Evolutionary conservation across 37 sponge, comb jelly and placozoan species (phyloP).

Genomic region (Halisarca cf. caerulea): DNA sequence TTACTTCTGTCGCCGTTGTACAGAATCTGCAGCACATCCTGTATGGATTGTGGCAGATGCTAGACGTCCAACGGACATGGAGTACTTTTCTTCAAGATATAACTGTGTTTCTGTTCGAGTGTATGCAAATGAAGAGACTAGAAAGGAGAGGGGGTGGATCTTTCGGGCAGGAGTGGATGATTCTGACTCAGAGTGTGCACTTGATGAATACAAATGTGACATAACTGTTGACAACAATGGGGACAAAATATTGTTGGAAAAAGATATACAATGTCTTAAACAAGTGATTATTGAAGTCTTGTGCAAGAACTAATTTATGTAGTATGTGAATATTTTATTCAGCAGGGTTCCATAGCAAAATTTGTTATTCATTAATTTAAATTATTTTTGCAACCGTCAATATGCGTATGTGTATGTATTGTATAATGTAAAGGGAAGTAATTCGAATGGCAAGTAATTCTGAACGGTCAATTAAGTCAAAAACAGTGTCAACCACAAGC

Average conservation of each 20-base stretch:
- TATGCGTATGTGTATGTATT: no score
- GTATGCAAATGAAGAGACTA: conserved; percentile 57
- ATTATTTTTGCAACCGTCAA: no score
- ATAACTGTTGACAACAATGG: conserved; percentile 68
- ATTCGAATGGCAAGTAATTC: no score
- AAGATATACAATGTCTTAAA: not conserved
- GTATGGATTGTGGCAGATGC: conserved; percentile 90
- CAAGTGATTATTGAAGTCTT: no score
- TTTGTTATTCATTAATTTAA: no score
- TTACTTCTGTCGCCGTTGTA: conserved; percentile 87
- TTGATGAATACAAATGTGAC: conserved; percentile 75
- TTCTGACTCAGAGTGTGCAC: conserved; percentile 87
- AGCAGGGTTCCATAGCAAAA: no score
- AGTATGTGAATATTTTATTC: no score
- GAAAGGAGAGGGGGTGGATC: conserved; percentile 79
- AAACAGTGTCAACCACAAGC: no score
- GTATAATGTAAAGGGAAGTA: no score
- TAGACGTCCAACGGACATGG: conserved; percentile 79
- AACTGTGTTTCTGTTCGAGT: conserved; percentile 57
- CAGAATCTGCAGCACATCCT: conserved; percentile 40
- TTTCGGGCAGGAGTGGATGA: conserved; percentile 85
- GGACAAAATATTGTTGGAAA: conserved; percentile 7
- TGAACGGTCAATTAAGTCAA: no score
- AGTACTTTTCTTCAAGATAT: conserved; percentile 66
- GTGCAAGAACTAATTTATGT: no score